These are phyloP conservation scores for Halcyon badia DNA, from an alignment of 2,797 vertebrate genomes.

Conservation along the genomic window DNA sequence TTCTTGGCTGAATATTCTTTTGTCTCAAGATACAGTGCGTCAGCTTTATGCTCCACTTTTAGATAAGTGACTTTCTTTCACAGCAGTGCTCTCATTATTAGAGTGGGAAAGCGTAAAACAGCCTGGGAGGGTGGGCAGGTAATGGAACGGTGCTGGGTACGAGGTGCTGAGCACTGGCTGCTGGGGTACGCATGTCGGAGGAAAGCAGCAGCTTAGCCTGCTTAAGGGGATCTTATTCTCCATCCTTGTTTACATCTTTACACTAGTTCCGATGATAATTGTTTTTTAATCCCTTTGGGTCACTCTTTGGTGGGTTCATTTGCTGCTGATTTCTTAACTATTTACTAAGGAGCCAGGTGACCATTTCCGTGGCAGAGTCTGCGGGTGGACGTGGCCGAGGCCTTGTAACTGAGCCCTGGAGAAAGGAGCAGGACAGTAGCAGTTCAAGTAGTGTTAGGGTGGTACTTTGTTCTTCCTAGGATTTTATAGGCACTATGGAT, in stretches of 20 bases:
- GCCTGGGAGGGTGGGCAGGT: too few species aligned
- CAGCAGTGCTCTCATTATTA: background rate
- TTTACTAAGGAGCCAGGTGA: background rate
- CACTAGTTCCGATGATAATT: background rate
- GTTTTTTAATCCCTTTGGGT: background rate
- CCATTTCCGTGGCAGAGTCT: background rate
- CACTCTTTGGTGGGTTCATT: background rate
- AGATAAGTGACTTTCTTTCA: background rate
- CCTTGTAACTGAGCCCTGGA: fast-evolving
- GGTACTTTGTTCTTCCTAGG: background rate
- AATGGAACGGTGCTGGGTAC: background rate
- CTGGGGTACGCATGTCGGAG: fast-evolving
- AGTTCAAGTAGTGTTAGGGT: background rate
- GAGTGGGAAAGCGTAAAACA: background rate
- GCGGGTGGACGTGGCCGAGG: background rate
- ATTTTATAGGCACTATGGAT: background rate
- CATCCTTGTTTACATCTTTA: background rate
- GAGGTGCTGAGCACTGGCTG: fast-evolving
- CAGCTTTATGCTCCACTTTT: background rate
- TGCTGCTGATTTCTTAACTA: background rate
- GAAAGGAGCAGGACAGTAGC: background rate
- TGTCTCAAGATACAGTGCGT: background rate
- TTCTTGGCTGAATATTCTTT: background rate
- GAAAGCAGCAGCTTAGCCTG: background rate
- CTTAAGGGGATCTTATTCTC: background rate